These are phyloP conservation scores for Mythimna lalbum DNA, from an alignment of 2,888 invertebrate genomes.

Conservation along the genomic window DNA sequence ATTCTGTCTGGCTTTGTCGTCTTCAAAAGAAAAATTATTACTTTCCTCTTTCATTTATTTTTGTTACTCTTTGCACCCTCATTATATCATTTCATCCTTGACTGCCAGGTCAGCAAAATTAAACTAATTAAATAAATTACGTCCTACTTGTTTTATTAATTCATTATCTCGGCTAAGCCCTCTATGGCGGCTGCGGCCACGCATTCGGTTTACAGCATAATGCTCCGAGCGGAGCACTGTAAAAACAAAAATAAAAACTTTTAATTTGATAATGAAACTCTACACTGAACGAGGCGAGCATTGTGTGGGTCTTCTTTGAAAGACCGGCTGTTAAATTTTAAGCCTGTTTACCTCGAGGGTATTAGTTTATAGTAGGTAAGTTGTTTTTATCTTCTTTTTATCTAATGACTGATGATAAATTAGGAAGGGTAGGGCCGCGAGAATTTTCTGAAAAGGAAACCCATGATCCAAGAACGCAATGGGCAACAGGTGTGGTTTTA, in stretches of 20 bases:
- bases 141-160: conserved; percentile 34
- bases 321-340: not conserved
- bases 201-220: conserved; percentile 41
- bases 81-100: not conserved
- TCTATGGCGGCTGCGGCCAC: conserved; percentile 34
- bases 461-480: too few species aligned
- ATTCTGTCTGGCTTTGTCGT: not conserved
- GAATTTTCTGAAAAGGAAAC: too few species aligned
- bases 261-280: conserved; percentile 53
- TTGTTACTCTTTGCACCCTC: not conserved
- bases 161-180: conserved; percentile 34
- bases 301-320: conserved; percentile 14
- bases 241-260: conserved; percentile 57
- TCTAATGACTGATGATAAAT: too few species aligned
- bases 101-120: conserved; percentile 14
- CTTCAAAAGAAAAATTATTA: not conserved
- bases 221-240: conserved; percentile 21
- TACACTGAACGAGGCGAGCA: conserved; percentile 14
- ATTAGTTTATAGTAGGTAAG: too few species aligned
- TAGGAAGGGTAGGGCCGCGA: too few species aligned
- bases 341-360: not conserved
- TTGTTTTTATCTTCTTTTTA: too few species aligned
- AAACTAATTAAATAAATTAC: conserved; percentile 37
- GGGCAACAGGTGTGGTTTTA: too few species aligned
- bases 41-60: not conserved